A percentile compares a stretch with the other conserved stretches of the same genome.
Evolutionary conservation across 1,140 invertebrate species (phyloP).

Genomic region (Ceratitis capitata): DNA sequence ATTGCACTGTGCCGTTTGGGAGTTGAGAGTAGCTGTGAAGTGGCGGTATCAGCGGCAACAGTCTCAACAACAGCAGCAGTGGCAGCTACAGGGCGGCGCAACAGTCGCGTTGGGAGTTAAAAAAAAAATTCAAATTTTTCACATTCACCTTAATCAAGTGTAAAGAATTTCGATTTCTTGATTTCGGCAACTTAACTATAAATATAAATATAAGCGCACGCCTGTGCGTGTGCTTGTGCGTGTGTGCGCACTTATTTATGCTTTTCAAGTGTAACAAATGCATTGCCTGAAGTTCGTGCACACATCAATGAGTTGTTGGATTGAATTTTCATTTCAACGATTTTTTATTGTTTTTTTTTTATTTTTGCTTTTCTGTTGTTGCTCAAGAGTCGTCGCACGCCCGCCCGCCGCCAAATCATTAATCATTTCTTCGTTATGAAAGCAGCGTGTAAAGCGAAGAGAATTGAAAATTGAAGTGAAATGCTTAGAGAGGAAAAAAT

Average conservation of each 20-base stretch:
- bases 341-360: neutral
- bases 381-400: neutral
- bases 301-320: neutral
- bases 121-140: slow-evolving; percentile 24
- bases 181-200: neutral
- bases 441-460: neutral
- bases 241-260: neutral
- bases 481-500: neutral
- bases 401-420: neutral
- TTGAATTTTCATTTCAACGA: neutral
- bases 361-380: neutral
- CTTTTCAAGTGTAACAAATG: slow-evolving; percentile 1
- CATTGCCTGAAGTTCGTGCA: slow-evolving; percentile 11
- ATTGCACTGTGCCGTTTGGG: neutral
- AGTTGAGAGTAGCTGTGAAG: neutral
- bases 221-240: neutral
- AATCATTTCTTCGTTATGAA: slow-evolving; percentile 2
- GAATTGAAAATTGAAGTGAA: neutral
- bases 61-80: neutral
- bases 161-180: slow-evolving; percentile 26
- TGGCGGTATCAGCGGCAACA: neutral
- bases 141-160: slow-evolving; percentile 31
- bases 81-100: neutral
- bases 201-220: neutral
- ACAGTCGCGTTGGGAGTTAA: neutral